These are phyloP conservation scores for Belonocnema kinseyi DNA, from an alignment of 1,140 invertebrate species.

Conservation along the genomic window DNA sequence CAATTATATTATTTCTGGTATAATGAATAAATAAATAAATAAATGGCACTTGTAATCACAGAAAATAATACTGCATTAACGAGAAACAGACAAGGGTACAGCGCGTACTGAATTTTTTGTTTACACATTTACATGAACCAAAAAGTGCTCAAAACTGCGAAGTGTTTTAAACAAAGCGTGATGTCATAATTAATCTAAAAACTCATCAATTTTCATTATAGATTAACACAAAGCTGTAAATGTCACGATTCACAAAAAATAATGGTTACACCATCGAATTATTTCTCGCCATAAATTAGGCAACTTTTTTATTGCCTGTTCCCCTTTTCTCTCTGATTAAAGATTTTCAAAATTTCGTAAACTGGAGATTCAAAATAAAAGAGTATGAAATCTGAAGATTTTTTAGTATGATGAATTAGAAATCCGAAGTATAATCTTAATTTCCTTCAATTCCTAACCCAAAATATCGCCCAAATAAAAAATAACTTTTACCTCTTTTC, in stretches of 20 bases:
- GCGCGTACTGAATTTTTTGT: too few relatives aligned
- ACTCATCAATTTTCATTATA: not conserved
- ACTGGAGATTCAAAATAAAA: too few relatives aligned
- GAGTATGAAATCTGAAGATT: too few relatives aligned
- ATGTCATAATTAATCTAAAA: constrained; percentile 23
- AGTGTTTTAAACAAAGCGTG: constrained; percentile 10
- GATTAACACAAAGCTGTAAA: constrained; percentile 1
- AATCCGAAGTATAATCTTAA: too few relatives aligned
- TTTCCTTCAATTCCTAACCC: too few relatives aligned
- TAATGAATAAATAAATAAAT: constrained; percentile 30
- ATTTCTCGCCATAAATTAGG: constrained; percentile 4
- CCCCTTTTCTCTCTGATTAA: too few relatives aligned
- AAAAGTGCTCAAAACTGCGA: not conserved
- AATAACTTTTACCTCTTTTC: not conserved
- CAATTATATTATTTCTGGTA: not conserved
- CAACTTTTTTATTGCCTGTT: not conserved
- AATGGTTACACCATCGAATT: not conserved
- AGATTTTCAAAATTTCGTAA: too few relatives aligned
- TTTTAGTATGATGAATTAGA: too few relatives aligned
- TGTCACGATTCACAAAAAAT: constrained; percentile 3
- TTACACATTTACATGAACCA: not conserved
- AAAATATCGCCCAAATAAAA: too few relatives aligned
- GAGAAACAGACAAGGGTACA: too few relatives aligned
- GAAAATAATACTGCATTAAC: not conserved
- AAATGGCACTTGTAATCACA: constrained; percentile 16